A percentile compares a stretch with the other conserved stretches of the same genome.
phyloP scores from a whole-genome alignment of 1,140 invertebrate genomes.

The Daktulosphaira vitifoliae region DNA sequence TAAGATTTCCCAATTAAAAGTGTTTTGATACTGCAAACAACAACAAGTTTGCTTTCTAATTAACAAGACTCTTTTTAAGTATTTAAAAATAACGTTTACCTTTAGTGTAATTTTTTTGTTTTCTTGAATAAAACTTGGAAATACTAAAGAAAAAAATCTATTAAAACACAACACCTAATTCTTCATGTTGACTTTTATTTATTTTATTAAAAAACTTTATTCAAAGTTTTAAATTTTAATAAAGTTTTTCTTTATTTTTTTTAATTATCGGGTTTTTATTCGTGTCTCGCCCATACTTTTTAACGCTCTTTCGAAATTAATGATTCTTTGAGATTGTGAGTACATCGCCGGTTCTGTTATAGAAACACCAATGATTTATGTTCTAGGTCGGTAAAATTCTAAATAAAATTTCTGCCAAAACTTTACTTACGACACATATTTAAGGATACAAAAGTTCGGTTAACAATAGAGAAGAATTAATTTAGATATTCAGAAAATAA shows the following conservation, averaged over 20 bases:
- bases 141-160: conserved; percentile 13
- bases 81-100: conserved; percentile 12
- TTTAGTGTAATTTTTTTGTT: conserved; percentile 30
- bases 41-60: too few relatives aligned
- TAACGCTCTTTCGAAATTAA: conserved; percentile 11
- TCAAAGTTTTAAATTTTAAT: conserved; percentile 27
- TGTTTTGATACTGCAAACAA: too few relatives aligned
- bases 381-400: too few relatives aligned
- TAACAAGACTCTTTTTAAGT: conserved; percentile 6
- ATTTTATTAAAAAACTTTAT: conserved; percentile 32
- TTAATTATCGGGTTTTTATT: conserved; percentile 30
- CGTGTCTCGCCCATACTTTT: neutral
- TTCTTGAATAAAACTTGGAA: neutral
- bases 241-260: conserved; percentile 32
- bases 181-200: conserved; percentile 18
- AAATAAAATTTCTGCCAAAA: too few relatives aligned
- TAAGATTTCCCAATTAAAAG: too few relatives aligned
- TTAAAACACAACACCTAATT: conserved; percentile 31
- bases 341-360: neutral
- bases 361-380: neutral
- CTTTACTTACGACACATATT: too few relatives aligned
- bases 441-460: too few relatives aligned
- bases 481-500: too few relatives aligned
- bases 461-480: too few relatives aligned
- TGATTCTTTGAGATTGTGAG: conserved; percentile 4